Evolutionary conservation across 2,888 invertebrate genomes (phyloP).

Genomic region (Meganola albula): DNA sequence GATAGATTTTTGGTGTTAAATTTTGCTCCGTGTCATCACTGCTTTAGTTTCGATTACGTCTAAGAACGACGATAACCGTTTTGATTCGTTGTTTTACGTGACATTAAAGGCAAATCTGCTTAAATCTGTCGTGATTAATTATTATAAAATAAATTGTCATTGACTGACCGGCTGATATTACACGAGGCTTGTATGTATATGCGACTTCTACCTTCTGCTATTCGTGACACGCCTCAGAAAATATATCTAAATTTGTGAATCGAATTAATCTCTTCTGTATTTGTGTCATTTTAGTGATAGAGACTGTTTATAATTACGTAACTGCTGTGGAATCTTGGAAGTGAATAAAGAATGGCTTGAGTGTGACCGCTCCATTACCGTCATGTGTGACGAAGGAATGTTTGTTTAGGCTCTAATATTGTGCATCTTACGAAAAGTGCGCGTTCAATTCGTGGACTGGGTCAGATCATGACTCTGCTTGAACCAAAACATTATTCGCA

Average conservation of each 20-base stretch:
- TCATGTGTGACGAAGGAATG: constrained; percentile 78
- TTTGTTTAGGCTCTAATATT: constrained; percentile 77
- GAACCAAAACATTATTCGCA: constrained; percentile 71
- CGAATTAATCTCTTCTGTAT: constrained; percentile 68
- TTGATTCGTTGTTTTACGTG: constrained; percentile 62
- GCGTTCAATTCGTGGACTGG: constrained; percentile 68
- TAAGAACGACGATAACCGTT: constrained; percentile 57
- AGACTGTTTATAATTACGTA: constrained; percentile 76
- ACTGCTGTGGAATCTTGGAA: constrained; percentile 77
- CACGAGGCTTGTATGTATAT: constrained; percentile 79
- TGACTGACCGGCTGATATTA: constrained; percentile 79
- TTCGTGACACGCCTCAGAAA: constrained; percentile 78
- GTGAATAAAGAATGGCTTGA: constrained; percentile 76
- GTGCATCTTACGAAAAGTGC: constrained; percentile 71
- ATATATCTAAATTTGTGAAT: constrained; percentile 75
- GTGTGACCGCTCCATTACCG: constrained; percentile 76
- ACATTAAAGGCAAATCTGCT: constrained; percentile 53
- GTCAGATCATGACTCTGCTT: constrained; percentile 74
- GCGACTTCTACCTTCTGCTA: constrained; percentile 77
- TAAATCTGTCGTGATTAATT: constrained; percentile 62
- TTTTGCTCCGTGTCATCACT: constrained; percentile 76
- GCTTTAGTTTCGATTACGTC: constrained; percentile 63
- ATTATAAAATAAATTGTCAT: constrained; percentile 75
- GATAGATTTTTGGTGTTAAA: constrained; percentile 79
- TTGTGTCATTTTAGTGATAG: constrained; percentile 74